A percentile compares a stretch with the other conserved stretches of the same genome.
These are phyloP conservation scores for Dasypogon diadema DNA, from an alignment of 2,888 invertebrate species.

Conservation along the genomic window DNA sequence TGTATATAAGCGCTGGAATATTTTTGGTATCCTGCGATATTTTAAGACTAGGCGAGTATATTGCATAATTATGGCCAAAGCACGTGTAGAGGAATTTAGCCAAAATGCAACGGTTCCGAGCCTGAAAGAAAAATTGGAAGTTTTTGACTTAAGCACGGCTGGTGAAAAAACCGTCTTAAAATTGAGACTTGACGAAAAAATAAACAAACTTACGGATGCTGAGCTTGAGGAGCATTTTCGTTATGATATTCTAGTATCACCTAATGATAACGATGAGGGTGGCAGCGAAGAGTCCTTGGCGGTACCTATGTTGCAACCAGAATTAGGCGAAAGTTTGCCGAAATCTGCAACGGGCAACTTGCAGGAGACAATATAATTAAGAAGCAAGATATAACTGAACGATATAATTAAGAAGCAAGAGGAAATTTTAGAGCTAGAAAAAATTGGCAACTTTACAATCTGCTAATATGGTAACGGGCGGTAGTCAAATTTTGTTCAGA, in stretches of 20 bases:
- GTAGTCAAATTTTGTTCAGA: background rate
- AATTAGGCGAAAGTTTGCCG: background rate
- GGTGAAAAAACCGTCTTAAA: slow-evolving; percentile 11
- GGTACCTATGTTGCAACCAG: background rate
- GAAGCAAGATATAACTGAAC: background rate
- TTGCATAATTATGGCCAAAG: slow-evolving; percentile 4
- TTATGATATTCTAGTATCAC: background rate
- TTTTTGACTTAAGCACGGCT: too few relatives aligned
- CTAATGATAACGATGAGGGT: background rate
- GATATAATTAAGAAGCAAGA: slow-evolving; percentile 7
- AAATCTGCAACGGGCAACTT: background rate
- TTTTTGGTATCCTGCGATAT: too few relatives aligned
- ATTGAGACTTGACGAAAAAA: background rate
- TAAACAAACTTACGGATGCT: background rate
- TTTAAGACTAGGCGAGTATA: too few relatives aligned
- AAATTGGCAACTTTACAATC: background rate
- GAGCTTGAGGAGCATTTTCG: slow-evolving; percentile 14
- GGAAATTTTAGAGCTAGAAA: background rate
- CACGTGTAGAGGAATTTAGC: slow-evolving; percentile 1
- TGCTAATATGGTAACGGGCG: background rate
- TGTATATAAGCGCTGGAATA: too few relatives aligned
- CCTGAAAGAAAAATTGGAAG: too few relatives aligned
- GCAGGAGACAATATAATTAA: background rate
- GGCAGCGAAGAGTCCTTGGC: background rate
- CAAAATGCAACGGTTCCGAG: slow-evolving; percentile 8